Conservation (phyloP, 2,888 invertebrate genomes). For the Acrobasis repandana region DNA sequence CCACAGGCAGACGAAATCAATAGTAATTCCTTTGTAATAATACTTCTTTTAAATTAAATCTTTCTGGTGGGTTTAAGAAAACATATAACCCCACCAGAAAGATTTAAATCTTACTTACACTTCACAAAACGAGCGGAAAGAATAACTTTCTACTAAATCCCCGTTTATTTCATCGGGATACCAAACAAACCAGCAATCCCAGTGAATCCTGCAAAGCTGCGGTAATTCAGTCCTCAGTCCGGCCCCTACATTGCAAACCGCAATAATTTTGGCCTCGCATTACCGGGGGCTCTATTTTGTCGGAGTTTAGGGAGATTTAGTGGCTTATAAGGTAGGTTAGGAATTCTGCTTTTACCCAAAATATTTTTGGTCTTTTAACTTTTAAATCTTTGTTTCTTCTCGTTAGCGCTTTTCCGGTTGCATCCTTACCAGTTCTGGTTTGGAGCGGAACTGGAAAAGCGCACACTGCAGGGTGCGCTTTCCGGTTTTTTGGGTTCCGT, state of each 20-base stretch:
- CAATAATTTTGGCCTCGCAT: conserved; percentile 45
- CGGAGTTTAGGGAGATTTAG: conserved; percentile 3
- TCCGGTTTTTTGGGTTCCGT: no score
- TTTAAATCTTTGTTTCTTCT: no score
- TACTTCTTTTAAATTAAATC: no score
- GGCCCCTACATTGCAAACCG: conserved; percentile 46
- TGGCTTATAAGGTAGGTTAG: neutral
- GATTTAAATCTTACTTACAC: neutral
- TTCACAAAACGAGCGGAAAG: neutral
- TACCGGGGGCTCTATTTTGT: conserved; percentile 31
- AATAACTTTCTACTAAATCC: neutral
- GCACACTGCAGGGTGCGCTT: no score
- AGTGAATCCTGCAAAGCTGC: conserved; percentile 43
- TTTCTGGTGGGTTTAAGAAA: no score
- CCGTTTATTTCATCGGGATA: conserved; percentile 12
- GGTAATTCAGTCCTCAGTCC: conserved; percentile 34
- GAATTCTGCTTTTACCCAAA: neutral
- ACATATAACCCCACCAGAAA: neutral
- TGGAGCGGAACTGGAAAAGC: no score
- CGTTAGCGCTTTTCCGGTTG: no score
- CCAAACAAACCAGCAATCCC: conserved; percentile 31
- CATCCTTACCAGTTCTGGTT: no score
- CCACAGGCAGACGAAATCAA: no score
- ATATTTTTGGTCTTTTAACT: no score
- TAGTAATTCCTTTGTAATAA: no score